phyloP scores from a whole-genome alignment of 2,113 vertebrate species.

The Oxyura jamaicensis region DNA sequence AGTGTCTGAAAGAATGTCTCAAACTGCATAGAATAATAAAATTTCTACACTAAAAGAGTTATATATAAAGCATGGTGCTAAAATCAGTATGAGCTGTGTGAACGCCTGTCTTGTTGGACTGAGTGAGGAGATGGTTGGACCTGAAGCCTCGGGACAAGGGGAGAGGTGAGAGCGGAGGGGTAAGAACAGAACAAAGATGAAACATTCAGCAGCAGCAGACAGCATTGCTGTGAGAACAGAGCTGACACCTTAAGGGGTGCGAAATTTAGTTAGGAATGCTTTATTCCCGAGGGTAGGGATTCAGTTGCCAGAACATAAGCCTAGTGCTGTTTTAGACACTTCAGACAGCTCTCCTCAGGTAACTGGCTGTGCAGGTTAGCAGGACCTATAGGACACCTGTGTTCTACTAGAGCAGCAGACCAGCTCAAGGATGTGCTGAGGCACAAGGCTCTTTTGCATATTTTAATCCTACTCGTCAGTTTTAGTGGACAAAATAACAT shows the following conservation, averaged over 20 bases:
- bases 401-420: not conserved
- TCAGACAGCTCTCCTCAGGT: not conserved
- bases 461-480: not conserved
- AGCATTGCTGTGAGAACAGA: not conserved
- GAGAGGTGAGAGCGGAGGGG: not conserved
- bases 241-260: not conserved
- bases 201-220: not conserved
- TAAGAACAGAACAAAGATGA: not conserved
- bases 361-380: not conserved
- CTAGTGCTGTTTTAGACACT: not conserved
- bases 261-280: not conserved
- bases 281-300: not conserved
- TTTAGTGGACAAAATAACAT: not conserved
- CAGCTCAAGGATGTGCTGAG: not conserved
- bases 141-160: not conserved
- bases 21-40: not conserved
- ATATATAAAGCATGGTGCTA: not conserved
- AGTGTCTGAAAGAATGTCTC: not conserved
- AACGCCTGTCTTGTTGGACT: not conserved
- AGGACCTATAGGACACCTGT: not conserved
- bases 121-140: not conserved
- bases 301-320: not conserved
- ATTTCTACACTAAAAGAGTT: too few relatives aligned
- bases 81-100: not conserved
- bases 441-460: not conserved